phyloP scores from a whole-genome alignment of 2,113 vertebrate species.

The Tiliqua scincoides region DNA sequence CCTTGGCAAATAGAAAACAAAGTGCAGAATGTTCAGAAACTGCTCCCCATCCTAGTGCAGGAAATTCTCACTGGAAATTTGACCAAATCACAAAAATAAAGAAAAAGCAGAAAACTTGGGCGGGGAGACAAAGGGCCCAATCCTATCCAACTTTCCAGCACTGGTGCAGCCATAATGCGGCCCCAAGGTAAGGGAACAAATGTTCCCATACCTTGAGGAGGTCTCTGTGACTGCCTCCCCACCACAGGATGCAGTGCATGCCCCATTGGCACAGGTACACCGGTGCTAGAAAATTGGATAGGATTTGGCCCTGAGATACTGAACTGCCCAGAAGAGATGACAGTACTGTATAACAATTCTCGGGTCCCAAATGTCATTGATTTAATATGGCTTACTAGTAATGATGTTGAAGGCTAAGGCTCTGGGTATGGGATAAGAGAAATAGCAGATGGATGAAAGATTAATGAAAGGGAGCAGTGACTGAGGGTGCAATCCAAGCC shows the following conservation, averaged over 20 bases:
- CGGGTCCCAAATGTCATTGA: background rate
- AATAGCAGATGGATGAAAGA: background rate
- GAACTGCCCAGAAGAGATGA: background rate
- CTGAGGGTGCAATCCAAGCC: too few species aligned
- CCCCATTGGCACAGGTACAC: too few species aligned
- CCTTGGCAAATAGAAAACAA: background rate
- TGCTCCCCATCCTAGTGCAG: background rate
- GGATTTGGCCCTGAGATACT: too few species aligned
- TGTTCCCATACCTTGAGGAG: too few species aligned
- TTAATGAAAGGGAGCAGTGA: background rate
- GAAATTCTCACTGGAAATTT: background rate
- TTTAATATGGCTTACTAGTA: background rate
- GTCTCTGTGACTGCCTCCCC: too few species aligned
- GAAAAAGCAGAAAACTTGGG: background rate
- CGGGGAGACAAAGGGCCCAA: background rate
- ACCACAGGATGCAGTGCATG: too few species aligned
- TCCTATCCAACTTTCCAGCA: too few species aligned
- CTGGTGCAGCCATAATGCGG: too few species aligned
- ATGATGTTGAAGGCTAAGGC: background rate
- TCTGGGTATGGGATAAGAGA: background rate
- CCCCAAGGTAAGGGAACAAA: too few species aligned
- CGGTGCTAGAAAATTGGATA: too few species aligned
- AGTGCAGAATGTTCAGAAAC: background rate
- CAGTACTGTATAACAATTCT: background rate
- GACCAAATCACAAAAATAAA: background rate